Evolutionary conservation across 2,888 invertebrate species (phyloP).

Genomic region (Volucella inanis): DNA sequence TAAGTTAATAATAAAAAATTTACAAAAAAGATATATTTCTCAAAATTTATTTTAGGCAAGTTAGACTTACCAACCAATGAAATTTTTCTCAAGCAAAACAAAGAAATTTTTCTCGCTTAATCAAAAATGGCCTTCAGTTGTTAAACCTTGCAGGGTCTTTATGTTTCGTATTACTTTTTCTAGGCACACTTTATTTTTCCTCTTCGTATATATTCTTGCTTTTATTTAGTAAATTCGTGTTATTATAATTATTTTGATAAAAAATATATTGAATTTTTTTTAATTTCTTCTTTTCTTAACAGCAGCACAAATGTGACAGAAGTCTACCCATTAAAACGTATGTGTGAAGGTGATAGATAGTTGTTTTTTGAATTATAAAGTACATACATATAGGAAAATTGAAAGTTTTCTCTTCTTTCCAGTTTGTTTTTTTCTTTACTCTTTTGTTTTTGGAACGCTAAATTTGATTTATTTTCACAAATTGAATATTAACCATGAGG

Average conservation of each 20-base stretch:
- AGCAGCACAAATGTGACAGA: slow-evolving; percentile 34
- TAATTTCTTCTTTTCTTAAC: slow-evolving; percentile 31
- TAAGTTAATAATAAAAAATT: neutral
- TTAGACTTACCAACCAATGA: slow-evolving; percentile 60
- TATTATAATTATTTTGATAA: slow-evolving; percentile 35
- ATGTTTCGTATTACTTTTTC: neutral
- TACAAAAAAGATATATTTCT: neutral
- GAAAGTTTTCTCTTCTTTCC: slow-evolving; percentile 57
- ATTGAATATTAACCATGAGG: slow-evolving; percentile 10
- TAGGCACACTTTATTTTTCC: neutral
- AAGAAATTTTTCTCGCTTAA: slow-evolving; percentile 70
- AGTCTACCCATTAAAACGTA: slow-evolving; percentile 35
- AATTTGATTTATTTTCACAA: slow-evolving; percentile 25
- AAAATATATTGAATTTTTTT: slow-evolving; percentile 29
- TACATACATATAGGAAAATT: slow-evolving; percentile 36
- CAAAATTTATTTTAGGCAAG: neutral
- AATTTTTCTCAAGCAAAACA: slow-evolving; percentile 65
- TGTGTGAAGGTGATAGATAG: slow-evolving; percentile 33
- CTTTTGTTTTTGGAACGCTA: neutral
- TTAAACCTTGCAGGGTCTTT: slow-evolving; percentile 18
- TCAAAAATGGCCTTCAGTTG: slow-evolving; percentile 65
- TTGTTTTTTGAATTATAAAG: slow-evolving; percentile 20
- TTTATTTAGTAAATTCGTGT: neutral
- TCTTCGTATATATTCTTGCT: neutral
- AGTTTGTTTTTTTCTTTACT: slow-evolving; percentile 28